A percentile compares a stretch with the other conserved stretches of the same genome.
Evolutionary conservation across 2,113 vertebrate species (phyloP).

Genomic region (Upupa epops): DNA sequence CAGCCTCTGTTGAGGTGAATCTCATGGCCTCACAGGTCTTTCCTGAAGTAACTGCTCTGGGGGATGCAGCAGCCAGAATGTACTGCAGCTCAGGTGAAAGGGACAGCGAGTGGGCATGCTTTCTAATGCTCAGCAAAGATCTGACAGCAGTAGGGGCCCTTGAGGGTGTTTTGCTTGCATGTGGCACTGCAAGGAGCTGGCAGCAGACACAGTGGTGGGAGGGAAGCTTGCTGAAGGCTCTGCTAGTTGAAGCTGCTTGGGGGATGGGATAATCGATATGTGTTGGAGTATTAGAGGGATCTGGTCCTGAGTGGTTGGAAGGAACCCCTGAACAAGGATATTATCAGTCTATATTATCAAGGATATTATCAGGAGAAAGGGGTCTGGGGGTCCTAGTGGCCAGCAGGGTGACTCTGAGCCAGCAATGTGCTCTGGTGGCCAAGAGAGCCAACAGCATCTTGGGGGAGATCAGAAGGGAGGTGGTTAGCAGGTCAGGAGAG

Average conservation of each 20-base stretch:
- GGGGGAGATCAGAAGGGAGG: too few relatives aligned
- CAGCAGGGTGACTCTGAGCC: too few relatives aligned
- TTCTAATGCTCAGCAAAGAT: conserved; percentile 6
- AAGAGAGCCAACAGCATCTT: too few relatives aligned
- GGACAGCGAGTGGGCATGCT: neutral
- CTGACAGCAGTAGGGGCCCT: neutral
- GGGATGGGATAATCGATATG: neutral
- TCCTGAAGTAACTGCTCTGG: neutral
- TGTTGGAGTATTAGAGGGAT: neutral
- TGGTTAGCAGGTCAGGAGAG: too few relatives aligned
- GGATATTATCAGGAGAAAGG: too few relatives aligned
- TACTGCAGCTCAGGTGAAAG: neutral
- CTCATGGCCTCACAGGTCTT: neutral
- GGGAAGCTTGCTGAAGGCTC: neutral
- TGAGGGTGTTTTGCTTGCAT: conserved; percentile 15
- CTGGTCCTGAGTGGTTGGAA: neutral
- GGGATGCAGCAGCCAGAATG: neutral
- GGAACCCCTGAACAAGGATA: neutral
- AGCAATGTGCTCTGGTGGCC: too few relatives aligned
- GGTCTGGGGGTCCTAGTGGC: too few relatives aligned
- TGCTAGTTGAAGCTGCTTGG: neutral
- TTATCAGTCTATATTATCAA: too few relatives aligned
- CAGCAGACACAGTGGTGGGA: neutral
- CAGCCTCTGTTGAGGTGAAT: neutral
- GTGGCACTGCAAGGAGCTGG: conserved; percentile 12